phyloP scores from a whole-genome alignment of 1,140 invertebrate genomes.

The Cryptotermes secundus region DNA sequence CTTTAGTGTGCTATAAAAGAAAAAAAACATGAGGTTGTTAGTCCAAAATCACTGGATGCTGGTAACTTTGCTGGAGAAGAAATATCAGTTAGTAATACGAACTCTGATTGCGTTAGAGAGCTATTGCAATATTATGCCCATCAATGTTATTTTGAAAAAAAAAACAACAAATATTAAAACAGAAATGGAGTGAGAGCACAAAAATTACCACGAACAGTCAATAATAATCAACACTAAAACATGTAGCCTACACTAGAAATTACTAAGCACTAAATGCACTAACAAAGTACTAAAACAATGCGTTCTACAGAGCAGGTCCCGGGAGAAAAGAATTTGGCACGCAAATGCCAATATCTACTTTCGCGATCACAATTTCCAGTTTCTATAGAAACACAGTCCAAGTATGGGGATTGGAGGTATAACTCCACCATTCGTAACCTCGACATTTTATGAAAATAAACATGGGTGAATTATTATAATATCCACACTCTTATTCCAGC shows the following conservation, averaged over 20 bases:
- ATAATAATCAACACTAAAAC: constrained; percentile 15
- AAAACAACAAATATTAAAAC: neutral
- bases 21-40: constrained; percentile 3
- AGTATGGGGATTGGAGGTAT: too few relatives aligned
- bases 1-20: constrained; percentile 6
- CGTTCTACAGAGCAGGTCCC: constrained; percentile 8
- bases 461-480: too few relatives aligned
- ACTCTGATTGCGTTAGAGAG: neutral
- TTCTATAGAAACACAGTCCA: too few relatives aligned
- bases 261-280: constrained; percentile 19
- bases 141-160: neutral
- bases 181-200: neutral
- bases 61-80: constrained; percentile 15
- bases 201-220: neutral
- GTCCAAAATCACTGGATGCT: constrained; percentile 1
- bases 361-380: too few relatives aligned
- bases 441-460: too few relatives aligned
- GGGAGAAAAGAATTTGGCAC: neutral
- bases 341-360: too few relatives aligned
- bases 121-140: neutral
- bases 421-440: too few relatives aligned
- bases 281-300: constrained; percentile 16
- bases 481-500: too few relatives aligned
- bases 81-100: constrained; percentile 4
- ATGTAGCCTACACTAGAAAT: neutral